Conservation (phyloP, 2,888 invertebrate species). For the Acronicta aceris region DNA sequence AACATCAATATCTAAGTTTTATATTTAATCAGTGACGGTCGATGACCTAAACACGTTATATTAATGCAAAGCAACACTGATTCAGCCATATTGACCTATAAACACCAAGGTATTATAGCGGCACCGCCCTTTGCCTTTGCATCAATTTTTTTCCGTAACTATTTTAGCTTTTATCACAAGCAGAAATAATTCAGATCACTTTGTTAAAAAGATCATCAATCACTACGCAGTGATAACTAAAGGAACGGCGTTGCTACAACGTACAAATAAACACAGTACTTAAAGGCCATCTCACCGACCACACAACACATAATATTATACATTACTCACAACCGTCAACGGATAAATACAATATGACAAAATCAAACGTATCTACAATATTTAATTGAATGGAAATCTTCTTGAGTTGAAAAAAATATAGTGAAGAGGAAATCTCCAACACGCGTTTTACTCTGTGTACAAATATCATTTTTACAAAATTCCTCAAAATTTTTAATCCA, state of each 20-base stretch:
- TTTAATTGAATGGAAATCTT: constrained; percentile 43
- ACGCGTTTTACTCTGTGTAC: constrained; percentile 33
- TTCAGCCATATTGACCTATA: constrained; percentile 13
- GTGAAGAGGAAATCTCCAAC: constrained; percentile 39
- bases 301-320: constrained; percentile 22
- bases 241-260: constrained; percentile 18
- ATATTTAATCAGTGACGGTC: constrained; percentile 25
- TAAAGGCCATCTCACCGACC: constrained; percentile 27
- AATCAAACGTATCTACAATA: constrained; percentile 34
- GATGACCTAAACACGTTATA: constrained; percentile 34
- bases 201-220: too few species aligned
- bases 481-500: constrained; percentile 37
- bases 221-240: too few species aligned
- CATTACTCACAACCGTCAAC: constrained; percentile 65
- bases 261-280: constrained; percentile 10
- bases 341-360: constrained; percentile 39
- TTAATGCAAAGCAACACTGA: constrained; percentile 37
- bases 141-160: constrained; percentile 22
- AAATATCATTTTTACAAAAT: constrained; percentile 41
- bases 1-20: constrained; percentile 23
- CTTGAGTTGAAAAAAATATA: constrained; percentile 49
- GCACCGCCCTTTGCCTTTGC: constrained; percentile 33
- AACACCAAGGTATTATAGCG: constrained; percentile 32
- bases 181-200: constrained; percentile 35
- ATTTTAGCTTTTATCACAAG: constrained; percentile 37